Base-by-base conservation (phyloP, 2,797 vertebrate genomes). In the Rhynchonycteris naso region DNA sequence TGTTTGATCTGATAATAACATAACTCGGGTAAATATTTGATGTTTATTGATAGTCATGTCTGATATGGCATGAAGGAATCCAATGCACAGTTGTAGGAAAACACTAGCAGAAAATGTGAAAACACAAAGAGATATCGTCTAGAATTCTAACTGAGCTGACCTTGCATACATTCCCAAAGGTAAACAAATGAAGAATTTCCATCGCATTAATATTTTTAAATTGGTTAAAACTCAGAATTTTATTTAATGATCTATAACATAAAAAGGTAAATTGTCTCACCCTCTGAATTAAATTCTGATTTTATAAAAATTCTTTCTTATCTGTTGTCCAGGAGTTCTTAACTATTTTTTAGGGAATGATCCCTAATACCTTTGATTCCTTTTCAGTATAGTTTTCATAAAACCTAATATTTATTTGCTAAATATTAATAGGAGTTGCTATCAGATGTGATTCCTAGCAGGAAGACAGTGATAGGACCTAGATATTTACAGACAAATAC, bases 401-500 rank as follows among this genome's bases (percentile, higher is more conserved):
- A 92, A 96, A 96, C 76, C 18, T 22, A 93, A 61, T 90, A 26
- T 94, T 61, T n/a, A 52, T 91, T 93, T 96, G 22, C 43, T 97
- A 96, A 5, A 28, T 0, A 0, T 92, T 93, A 80, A 81, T 56
- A 65, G 43, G 4, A 0, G 97, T 74, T 58, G 43, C n/a, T 91
- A 75, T 93, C 85, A 91, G 91, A 38, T 97, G 65, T 86, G n/a
- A 75, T 50, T 91, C 58, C 86, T 38, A 90, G 71, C 78, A 54
- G 33, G 85, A 52, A 68, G 58, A 69, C 33, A 96, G 13, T 33
- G 91, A 80, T 90, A 92, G 35, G 47, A 75, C 35, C 74, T 22
- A 93, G 95, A 9, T 83, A 72, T 97, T 76, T 91, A 92, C 24
- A 91, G 95, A 94, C 33, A 97, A 93, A 94, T 68, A 76, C 35